A percentile compares a stretch with the other conserved stretches of the same genome.
Evolutionary conservation across 1,140 invertebrate species (phyloP).

Genomic region (Hypsibius dujardini): DNA sequence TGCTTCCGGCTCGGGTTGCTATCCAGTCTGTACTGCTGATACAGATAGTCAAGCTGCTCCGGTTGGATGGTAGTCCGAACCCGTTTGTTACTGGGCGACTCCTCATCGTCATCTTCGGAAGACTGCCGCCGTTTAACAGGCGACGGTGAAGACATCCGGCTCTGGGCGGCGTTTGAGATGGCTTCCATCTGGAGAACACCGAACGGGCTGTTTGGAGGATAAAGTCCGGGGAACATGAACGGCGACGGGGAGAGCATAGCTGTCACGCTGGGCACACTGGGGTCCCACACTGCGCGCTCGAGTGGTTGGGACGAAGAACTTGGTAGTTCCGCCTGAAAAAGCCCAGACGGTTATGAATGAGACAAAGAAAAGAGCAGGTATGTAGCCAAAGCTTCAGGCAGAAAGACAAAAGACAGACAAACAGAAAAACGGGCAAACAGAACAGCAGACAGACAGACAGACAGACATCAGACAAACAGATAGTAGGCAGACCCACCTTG

Average conservation of each 20-base stretch:
- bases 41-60: constrained; percentile 87
- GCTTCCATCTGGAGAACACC: constrained; percentile 24
- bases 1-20: constrained; percentile 91
- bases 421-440: too few relatives aligned
- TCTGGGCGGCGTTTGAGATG: constrained; percentile 25
- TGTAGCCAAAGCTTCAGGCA: too few relatives aligned
- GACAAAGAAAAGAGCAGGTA: too few relatives aligned
- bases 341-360: too few relatives aligned
- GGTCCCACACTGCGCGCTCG: too few relatives aligned
- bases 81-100: constrained; percentile 64
- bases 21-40: constrained; percentile 92
- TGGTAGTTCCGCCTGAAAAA: too few relatives aligned
- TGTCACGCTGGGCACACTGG: too few relatives aligned
- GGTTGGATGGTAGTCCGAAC: constrained; percentile 86
- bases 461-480: too few relatives aligned
- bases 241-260: neutral
- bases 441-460: too few relatives aligned
- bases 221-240: neutral
- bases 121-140: constrained; percentile 32
- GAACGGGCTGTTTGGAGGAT: constrained; percentile 13
- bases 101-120: constrained; percentile 40
- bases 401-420: too few relatives aligned
- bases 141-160: constrained; percentile 21
- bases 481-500: constrained; percentile 1
- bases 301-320: too few relatives aligned